phyloP scores from a whole-genome alignment of 1,140 invertebrate genomes.

The Drosophila grimshawi region DNA sequence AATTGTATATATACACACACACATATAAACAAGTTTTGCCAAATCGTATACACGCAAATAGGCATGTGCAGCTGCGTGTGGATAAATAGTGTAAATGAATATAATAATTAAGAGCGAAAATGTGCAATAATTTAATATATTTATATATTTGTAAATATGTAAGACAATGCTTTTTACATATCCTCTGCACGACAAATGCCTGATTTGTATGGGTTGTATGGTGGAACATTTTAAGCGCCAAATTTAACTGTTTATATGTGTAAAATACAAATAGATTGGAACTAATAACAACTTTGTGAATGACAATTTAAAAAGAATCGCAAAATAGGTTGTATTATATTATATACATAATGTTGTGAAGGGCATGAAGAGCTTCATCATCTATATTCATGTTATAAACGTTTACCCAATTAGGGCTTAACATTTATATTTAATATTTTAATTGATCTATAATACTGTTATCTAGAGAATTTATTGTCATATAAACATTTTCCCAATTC shows the following conservation, averaged over 20 bases:
- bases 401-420: too few species aligned
- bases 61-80: conserved; percentile 3
- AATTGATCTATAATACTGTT: too few species aligned
- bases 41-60: not conserved
- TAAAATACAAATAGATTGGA: not conserved
- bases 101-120: not conserved
- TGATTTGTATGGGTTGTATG: not conserved
- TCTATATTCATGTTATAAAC: too few species aligned
- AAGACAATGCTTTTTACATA: not conserved
- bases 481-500: not conserved
- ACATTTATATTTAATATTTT: too few species aligned
- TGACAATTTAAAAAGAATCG: too few species aligned
- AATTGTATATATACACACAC: conserved; percentile 1
- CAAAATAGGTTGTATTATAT: too few species aligned
- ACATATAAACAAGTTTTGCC: conserved; percentile 7
- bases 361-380: too few species aligned
- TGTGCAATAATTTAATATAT: too few species aligned
- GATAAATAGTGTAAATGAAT: not conserved
- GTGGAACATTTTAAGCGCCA: conserved; percentile 3
- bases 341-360: too few species aligned
- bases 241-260: not conserved
- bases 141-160: not conserved
- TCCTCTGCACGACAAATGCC: not conserved
- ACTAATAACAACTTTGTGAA: not conserved
- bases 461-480: too few species aligned